These are phyloP conservation scores for Apodemia mormo DNA, from an alignment of 2,888 invertebrate species.

Conservation along the genomic window DNA sequence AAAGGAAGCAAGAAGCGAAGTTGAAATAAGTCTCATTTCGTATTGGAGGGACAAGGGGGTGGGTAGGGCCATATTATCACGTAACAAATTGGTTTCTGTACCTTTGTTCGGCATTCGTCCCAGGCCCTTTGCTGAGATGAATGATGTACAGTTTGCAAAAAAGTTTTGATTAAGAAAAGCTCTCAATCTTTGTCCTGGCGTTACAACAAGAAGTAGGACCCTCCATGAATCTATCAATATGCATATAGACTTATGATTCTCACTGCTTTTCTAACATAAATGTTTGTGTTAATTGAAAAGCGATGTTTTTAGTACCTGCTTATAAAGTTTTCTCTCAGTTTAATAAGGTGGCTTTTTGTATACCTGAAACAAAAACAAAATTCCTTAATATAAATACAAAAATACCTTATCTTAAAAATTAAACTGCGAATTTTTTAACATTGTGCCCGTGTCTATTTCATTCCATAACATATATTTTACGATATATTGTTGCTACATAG, in stretches of 20 bases:
- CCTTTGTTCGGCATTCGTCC: conserved; percentile 71
- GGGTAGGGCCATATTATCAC: conserved; percentile 74
- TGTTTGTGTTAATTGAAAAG: neutral
- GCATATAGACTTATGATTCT: neutral
- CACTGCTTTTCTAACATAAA: neutral
- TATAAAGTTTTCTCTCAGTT: neutral
- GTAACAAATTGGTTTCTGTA: conserved; percentile 81
- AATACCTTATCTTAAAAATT: too few relatives aligned
- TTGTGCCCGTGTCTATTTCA: too few relatives aligned
- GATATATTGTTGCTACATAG: too few relatives aligned
- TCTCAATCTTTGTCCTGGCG: neutral
- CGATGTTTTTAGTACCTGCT: neutral
- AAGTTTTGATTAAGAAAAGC: conserved; percentile 16
- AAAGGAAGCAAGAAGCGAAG: conserved; percentile 42
- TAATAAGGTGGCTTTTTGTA: neutral
- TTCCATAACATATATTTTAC: too few relatives aligned
- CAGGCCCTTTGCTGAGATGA: conserved; percentile 61
- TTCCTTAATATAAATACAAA: neutral
- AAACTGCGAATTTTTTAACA: too few relatives aligned
- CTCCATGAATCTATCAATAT: neutral
- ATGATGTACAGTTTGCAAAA: conserved; percentile 55
- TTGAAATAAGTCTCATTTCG: conserved; percentile 60
- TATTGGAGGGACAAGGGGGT: conserved; percentile 42
- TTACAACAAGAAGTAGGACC: neutral
- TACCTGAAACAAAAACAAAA: conserved; percentile 37